phyloP scores from a whole-genome alignment of 2,797 vertebrate species.

The Benthosema pterotum region DNA sequence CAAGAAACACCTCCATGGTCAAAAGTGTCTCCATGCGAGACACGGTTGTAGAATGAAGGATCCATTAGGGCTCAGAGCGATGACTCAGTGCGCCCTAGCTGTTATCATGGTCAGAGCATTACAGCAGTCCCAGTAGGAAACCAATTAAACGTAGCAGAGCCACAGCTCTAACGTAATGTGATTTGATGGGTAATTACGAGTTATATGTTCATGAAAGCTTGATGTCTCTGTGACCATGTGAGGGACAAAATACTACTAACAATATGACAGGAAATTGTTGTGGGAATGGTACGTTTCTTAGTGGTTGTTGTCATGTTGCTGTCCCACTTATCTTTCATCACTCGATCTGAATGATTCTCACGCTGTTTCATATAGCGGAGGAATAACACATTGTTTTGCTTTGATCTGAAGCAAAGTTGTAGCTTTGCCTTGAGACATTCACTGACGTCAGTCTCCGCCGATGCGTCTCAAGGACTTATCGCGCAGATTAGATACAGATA shows the following conservation, averaged over 20 bases:
- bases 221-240: conserved; percentile 13
- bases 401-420: conserved; percentile 18
- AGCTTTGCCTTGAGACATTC: conserved; percentile 49
- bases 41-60: background rate
- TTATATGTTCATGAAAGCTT: conserved; percentile 14
- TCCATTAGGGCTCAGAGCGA: no score
- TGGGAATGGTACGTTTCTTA: conserved; percentile 26
- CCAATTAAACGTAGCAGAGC: no score
- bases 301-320: conserved; percentile 16
- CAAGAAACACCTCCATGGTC: background rate
- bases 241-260: conserved; percentile 7
- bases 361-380: no score
- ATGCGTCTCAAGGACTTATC: conserved; percentile 56
- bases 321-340: conserved; percentile 19
- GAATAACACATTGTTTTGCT: no score
- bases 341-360: no score
- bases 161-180: background rate
- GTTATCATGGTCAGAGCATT: background rate
- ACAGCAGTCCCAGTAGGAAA: background rate
- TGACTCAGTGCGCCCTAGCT: no score
- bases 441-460: conserved; percentile 35
- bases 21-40: background rate
- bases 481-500: background rate
- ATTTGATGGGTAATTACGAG: conserved; percentile 33
- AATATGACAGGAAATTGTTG: conserved; percentile 13